Conservation (phyloP, 2,888 invertebrate genomes). For the Platynereis dumerilii region DNA sequence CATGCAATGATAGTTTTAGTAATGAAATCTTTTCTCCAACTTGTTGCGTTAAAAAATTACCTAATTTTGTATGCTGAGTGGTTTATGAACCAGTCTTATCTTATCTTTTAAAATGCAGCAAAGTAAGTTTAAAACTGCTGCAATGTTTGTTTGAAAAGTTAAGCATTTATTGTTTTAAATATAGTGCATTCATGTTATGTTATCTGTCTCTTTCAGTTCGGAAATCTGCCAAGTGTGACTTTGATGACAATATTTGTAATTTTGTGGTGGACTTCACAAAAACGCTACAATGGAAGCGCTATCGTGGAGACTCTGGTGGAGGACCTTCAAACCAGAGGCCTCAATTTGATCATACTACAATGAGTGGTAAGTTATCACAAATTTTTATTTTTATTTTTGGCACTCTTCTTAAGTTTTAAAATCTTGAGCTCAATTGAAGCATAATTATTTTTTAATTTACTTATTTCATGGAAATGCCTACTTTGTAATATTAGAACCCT, state of each 20-base stretch:
- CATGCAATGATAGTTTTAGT: too few relatives aligned
- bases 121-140: not conserved
- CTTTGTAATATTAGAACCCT: too few relatives aligned
- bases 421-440: too few relatives aligned
- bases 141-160: not conserved
- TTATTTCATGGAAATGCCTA: too few relatives aligned
- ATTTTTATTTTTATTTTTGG: not conserved
- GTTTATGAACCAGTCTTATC: too few relatives aligned
- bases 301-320: conserved; percentile 9
- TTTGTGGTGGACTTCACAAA: conserved; percentile 32
- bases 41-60: too few relatives aligned
- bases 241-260: conserved; percentile 29
- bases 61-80: too few relatives aligned
- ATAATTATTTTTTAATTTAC: too few relatives aligned
- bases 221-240: conserved; percentile 27
- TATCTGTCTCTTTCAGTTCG: conserved; percentile 24
- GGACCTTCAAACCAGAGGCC: conserved; percentile 8
- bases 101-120: too few relatives aligned
- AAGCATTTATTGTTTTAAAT: not conserved
- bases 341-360: conserved; percentile 31
- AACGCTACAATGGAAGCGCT: conserved; percentile 26
- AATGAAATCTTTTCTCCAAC: too few relatives aligned
- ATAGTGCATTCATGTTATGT: not conserved
- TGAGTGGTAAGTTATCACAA: conserved; percentile 22
- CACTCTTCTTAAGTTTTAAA: too few relatives aligned